Conservation (phyloP, 2,113 vertebrate genomes). For the Amazona guildingii region DNA sequence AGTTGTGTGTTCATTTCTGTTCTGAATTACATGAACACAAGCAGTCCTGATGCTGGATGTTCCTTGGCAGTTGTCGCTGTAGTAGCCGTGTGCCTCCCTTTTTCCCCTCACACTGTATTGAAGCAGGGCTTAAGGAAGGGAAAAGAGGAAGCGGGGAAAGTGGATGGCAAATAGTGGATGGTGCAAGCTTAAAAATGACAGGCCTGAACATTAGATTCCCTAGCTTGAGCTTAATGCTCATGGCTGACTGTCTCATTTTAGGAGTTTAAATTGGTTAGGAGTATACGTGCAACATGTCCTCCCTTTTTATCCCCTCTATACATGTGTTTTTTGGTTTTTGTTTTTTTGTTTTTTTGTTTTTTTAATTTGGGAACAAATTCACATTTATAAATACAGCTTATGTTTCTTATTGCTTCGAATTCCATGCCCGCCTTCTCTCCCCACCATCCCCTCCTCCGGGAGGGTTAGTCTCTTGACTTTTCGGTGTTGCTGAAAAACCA, state of each 20-base stretch:
- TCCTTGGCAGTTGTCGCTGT: not conserved
- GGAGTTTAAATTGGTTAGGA: not conserved
- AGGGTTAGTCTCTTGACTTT: not conserved
- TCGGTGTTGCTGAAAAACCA: not conserved
- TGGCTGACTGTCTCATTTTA: not conserved
- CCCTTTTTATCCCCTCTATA: rapidly evolving
- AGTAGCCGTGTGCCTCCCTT: not conserved
- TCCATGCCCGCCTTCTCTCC: not conserved
- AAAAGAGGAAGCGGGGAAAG: not conserved
- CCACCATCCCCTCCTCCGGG: rapidly evolving
- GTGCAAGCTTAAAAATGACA: not conserved
- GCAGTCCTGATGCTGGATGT: not conserved
- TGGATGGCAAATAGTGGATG: not conserved
- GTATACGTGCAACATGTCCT: not conserved
- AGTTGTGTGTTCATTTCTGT: rapidly evolving
- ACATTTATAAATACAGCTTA: not conserved
- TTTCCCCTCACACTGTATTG: not conserved
- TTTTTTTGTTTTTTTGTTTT: not conserved
- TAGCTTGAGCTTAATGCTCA: not conserved
- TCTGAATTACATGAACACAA: rapidly evolving
- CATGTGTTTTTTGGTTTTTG: no score
- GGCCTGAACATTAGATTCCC: not conserved
- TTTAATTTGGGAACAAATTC: not conserved
- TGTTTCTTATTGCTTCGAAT: not conserved
- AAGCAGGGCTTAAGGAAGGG: not conserved